Conservation (phyloP, 1,140 invertebrate genomes). For the Drosophila funebris region DNA sequence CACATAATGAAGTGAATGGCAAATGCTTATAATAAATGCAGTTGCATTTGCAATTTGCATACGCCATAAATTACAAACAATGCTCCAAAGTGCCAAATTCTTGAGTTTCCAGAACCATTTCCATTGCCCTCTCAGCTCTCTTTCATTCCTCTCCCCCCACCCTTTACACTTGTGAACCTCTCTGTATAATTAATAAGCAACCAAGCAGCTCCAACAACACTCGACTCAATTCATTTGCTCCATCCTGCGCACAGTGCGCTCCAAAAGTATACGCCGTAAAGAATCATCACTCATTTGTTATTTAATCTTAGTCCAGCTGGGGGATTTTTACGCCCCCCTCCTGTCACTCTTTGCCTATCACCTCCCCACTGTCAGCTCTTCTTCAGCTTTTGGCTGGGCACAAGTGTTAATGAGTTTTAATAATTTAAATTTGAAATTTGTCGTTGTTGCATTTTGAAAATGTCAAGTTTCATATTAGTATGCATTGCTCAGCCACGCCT, state of each 20-base stretch:
- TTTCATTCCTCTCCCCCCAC: neutral
- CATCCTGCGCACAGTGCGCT: constrained; percentile 3
- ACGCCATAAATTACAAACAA: constrained; percentile 68
- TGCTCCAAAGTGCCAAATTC: constrained; percentile 31
- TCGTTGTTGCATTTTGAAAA: constrained; percentile 38
- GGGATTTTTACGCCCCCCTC: neutral
- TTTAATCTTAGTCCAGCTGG: constrained; percentile 71
- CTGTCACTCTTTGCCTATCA: neutral
- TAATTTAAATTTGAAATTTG: constrained; percentile 65
- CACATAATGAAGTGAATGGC: constrained; percentile 45
- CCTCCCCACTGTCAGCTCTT: neutral
- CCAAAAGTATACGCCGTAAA: constrained; percentile 56
- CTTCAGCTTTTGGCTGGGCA: constrained; percentile 15
- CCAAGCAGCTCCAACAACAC: constrained; percentile 18
- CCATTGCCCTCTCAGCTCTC: neutral
- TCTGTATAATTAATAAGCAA: constrained; percentile 64
- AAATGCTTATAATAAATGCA: constrained; percentile 45
- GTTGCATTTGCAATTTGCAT: constrained; percentile 63
- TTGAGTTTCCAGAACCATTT: constrained; percentile 1
- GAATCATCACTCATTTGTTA: constrained; percentile 80
- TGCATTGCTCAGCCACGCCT: constrained; percentile 23
- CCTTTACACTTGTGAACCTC: neutral
- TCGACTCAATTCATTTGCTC: constrained; percentile 30
- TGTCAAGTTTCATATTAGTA: constrained; percentile 24
- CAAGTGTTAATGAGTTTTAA: constrained; percentile 80